Percentiles rank a stretch among this genome's conserved stretches.
These are phyloP conservation scores for Actinopyga echinites DNA, from an alignment of 53 echinoderm and acorn worm species.

Conservation along the genomic window DNA sequence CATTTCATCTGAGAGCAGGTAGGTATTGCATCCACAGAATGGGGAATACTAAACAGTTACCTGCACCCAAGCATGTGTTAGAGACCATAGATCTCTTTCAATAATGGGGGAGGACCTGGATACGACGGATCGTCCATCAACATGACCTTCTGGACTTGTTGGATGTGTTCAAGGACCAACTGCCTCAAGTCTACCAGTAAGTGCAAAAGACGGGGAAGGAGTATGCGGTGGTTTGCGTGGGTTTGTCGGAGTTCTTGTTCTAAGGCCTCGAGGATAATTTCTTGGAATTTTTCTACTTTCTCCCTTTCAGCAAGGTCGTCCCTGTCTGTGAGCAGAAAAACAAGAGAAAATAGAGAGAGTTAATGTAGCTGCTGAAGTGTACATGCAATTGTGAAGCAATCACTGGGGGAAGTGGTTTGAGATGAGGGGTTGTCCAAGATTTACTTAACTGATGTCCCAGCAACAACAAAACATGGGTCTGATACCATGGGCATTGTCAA, in stretches of 20 bases:
- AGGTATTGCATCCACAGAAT: no score
- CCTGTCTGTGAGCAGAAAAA: constrained; percentile 63
- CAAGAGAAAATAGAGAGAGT: background rate
- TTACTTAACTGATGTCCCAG: no score
- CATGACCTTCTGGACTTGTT: constrained; percentile 94
- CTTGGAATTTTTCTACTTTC: constrained; percentile 93
- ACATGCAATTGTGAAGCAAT: no score
- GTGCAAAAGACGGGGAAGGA: constrained; percentile 82
- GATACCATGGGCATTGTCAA: no score
- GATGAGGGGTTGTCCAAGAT: no score
- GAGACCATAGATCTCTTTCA: constrained; percentile 92
- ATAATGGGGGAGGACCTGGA: constrained; percentile 60
- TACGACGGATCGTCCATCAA: constrained; percentile 75
- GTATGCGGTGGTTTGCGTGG: constrained; percentile 75
- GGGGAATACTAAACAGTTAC: no score
- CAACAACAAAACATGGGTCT: no score
- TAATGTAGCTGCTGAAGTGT: no score
- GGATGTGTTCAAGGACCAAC: constrained; percentile 92
- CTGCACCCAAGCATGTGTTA: constrained; percentile 24
- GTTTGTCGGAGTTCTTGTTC: constrained; percentile 90
- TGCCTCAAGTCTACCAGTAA: constrained; percentile 95
- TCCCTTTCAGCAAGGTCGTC: constrained; percentile 88
- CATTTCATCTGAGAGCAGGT: no score
- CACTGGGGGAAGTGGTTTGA: no score
- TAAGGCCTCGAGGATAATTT: constrained; percentile 86